Evolutionary conservation across 2,888 invertebrate species (phyloP).

Genomic region (Pardosa pseudoannulata): DNA sequence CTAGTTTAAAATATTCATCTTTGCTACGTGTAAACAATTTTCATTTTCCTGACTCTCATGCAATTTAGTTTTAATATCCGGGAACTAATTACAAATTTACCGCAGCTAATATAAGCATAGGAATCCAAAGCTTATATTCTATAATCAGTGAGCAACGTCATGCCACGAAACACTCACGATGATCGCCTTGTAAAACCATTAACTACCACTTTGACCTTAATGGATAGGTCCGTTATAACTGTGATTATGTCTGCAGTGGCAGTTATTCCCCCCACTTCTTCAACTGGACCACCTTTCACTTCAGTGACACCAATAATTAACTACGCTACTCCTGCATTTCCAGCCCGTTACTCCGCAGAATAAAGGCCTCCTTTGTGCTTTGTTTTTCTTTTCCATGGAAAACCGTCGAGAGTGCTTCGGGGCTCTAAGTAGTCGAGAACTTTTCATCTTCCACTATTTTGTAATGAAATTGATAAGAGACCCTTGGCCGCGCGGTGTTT

Average conservation of each 20-base stretch:
- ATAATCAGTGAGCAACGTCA: too few relatives aligned
- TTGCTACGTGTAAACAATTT: too few relatives aligned
- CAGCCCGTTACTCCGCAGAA: neutral
- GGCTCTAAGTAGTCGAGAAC: neutral
- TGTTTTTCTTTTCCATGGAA: too few relatives aligned
- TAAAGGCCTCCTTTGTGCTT: neutral
- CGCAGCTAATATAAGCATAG: too few relatives aligned
- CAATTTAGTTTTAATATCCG: too few relatives aligned
- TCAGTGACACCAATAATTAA: neutral
- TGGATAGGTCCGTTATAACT: neutral
- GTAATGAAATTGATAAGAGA: conserved; percentile 2
- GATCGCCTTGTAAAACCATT: too few relatives aligned
- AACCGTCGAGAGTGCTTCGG: neutral
- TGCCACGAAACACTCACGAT: too few relatives aligned
- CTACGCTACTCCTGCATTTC: neutral
- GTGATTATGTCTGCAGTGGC: neutral
- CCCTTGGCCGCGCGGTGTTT: neutral
- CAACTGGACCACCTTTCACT: neutral
- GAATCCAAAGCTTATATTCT: too few relatives aligned
- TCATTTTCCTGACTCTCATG: too few relatives aligned
- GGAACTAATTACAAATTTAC: too few relatives aligned
- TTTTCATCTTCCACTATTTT: neutral
- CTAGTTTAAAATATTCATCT: too few relatives aligned
- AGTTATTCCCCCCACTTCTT: neutral
- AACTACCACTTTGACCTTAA: neutral